Evolutionary conservation across 2,113 vertebrate genomes (phyloP), one percentile per base, ranked within the genome.

Genomic region (Lasiurus borealis): DNA sequence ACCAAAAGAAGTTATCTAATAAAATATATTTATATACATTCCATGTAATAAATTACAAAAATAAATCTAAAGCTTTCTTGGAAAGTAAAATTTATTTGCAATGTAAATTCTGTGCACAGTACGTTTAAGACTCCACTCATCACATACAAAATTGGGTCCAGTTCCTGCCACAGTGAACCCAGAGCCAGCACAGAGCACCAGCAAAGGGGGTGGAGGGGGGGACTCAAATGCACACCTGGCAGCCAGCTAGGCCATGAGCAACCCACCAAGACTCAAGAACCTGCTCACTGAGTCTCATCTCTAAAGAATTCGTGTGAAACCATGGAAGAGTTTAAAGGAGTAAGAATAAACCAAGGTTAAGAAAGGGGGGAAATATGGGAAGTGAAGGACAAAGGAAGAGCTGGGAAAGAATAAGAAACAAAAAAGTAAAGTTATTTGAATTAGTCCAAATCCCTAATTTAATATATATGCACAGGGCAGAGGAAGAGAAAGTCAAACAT

Each of bases 381-480:
- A 5, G 6, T 12, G 50, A 2, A 59, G 12, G 40, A 88, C 9
- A 77, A 25, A 57, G 9, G 18, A 71, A 3, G 6, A 66, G 7
- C 23, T 0, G 13, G 13, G 59, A 85, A 59, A 64, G 19, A 36
- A 57, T 36, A 94, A 91, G 83, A 48, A 78, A 92, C 3, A 40
- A 54, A 54, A 83, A 76, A 87, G 64, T 66, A 81, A 86, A 86
- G 36, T 57, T 80, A 82, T 76, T 19, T 95, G 46, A 92, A 84
- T 76, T 40, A 81, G n/a, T 76, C 40, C 34, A 90, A 92, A 95
- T 34, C 10, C 23, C 78, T 68, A 81, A 85, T 76, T 96, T 86
- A 88, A 87, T 77, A 85, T 11, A 82, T 19, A 73, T 2, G 36
- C 8, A 68, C 27, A 48, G 12, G 12, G 25, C n/a, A 89, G 78